phyloP scores from a whole-genome alignment of 2,113 vertebrate species.

The Budorcas taxicolor region DNA sequence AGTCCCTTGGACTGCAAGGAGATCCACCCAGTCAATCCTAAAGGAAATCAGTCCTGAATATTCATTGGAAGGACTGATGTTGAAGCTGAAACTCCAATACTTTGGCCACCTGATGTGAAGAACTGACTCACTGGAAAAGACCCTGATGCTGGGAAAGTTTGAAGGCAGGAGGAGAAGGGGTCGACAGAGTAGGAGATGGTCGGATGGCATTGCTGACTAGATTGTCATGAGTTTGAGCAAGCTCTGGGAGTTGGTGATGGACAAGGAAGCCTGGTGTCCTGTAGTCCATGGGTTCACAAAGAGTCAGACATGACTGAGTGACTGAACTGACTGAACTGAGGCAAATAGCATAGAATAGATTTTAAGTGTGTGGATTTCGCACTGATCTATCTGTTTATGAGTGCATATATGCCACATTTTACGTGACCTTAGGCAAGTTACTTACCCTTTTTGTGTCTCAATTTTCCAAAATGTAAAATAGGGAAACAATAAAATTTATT shows the following conservation, averaged over 20 bases:
- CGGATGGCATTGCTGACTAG: neutral
- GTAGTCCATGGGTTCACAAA: neutral
- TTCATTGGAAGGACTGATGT: neutral
- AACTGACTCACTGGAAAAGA: neutral
- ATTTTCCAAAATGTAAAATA: neutral
- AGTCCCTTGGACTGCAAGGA: neutral
- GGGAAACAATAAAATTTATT: neutral
- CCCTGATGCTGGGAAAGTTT: neutral
- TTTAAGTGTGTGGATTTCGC: neutral
- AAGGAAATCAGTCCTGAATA: neutral
- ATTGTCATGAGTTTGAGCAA: neutral
- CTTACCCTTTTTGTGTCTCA: neutral
- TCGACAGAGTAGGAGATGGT: neutral
- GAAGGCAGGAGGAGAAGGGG: neutral
- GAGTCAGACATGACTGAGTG: accelerated
- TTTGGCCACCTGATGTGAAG: neutral
- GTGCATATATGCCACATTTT: neutral
- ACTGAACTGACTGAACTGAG: neutral
- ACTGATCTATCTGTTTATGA: neutral
- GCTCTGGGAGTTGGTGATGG: neutral
- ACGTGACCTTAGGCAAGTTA: neutral
- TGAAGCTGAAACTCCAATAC: neutral
- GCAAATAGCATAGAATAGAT: neutral
- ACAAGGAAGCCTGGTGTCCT: neutral
- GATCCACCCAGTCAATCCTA: neutral